phyloP scores from a whole-genome alignment of 23 tunicate genomes.

The Trididemnum miniatum region DNA sequence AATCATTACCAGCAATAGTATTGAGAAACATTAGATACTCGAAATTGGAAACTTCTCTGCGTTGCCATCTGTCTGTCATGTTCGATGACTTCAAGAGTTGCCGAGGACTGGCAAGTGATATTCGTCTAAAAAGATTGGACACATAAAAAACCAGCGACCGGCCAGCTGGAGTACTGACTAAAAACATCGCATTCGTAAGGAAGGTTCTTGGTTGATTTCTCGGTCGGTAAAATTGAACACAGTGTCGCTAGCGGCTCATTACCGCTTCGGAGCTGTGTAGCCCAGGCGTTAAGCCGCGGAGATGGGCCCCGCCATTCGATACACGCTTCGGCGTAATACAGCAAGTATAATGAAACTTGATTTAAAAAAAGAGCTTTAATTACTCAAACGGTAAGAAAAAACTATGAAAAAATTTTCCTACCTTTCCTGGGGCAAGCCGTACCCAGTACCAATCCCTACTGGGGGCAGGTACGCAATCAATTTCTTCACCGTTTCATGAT shows the following conservation, averaged over 20 bases:
- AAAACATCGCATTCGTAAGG: too few relatives aligned
- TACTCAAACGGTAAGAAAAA: too few relatives aligned
- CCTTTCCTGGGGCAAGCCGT: slow-evolving; percentile 91
- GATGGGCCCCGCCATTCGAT: too few relatives aligned
- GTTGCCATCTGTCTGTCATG: slow-evolving; percentile 96
- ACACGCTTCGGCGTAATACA: too few relatives aligned
- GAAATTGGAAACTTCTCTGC: slow-evolving; percentile 85
- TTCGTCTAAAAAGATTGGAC: slow-evolving; percentile 64
- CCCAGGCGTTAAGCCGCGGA: too few relatives aligned
- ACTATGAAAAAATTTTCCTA: background rate
- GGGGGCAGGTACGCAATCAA: slow-evolving; percentile 71
- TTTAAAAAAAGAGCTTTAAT: too few relatives aligned
- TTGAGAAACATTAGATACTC: slow-evolving; percentile 98
- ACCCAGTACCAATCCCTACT: slow-evolving; percentile 99
- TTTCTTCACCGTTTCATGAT: slow-evolving; percentile 69
- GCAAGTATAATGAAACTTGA: too few relatives aligned
- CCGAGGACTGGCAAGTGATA: slow-evolving; percentile 83
- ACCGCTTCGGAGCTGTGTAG: too few relatives aligned
- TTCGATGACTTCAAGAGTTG: slow-evolving; percentile 87
- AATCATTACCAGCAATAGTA: slow-evolving; percentile 94
- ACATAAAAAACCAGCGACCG: too few relatives aligned
- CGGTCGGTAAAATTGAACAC: too few relatives aligned
- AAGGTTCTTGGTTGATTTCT: too few relatives aligned
- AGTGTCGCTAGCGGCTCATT: too few relatives aligned
- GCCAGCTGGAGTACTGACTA: background rate